These are phyloP conservation scores for Bucco capensis DNA, from an alignment of 2,113 vertebrate species.

Conservation along the genomic window DNA sequence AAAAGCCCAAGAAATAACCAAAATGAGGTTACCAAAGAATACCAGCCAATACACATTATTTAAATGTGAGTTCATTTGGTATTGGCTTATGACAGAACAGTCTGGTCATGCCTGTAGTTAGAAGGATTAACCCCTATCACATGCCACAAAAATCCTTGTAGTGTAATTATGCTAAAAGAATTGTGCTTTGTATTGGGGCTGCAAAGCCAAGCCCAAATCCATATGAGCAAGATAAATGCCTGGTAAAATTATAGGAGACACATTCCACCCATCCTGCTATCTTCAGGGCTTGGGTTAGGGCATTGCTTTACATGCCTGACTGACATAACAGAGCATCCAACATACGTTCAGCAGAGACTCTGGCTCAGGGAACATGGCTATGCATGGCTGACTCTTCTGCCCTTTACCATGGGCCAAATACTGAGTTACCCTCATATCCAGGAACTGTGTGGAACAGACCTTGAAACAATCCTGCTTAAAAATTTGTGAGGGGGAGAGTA, in stretches of 20 bases:
- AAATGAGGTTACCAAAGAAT: background rate
- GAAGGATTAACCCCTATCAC: background rate
- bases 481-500: background rate
- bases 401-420: background rate
- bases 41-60: background rate
- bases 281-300: background rate
- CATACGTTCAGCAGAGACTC: accelerated
- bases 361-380: accelerated
- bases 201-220: background rate
- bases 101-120: background rate
- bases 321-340: background rate
- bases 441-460: background rate
- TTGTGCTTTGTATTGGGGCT: background rate
- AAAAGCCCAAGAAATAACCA: background rate
- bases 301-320: background rate
- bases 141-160: background rate
- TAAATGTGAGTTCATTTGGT: background rate
- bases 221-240: background rate
- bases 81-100: background rate
- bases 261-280: background rate
- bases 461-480: background rate
- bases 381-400: background rate
- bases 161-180: background rate
- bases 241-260: background rate
- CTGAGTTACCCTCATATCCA: background rate